A percentile compares a stretch with the other conserved stretches of the same genome.
These are phyloP conservation scores for Valencia hispanica DNA, from an alignment of 2,797 vertebrate species.

Conservation along the genomic window DNA sequence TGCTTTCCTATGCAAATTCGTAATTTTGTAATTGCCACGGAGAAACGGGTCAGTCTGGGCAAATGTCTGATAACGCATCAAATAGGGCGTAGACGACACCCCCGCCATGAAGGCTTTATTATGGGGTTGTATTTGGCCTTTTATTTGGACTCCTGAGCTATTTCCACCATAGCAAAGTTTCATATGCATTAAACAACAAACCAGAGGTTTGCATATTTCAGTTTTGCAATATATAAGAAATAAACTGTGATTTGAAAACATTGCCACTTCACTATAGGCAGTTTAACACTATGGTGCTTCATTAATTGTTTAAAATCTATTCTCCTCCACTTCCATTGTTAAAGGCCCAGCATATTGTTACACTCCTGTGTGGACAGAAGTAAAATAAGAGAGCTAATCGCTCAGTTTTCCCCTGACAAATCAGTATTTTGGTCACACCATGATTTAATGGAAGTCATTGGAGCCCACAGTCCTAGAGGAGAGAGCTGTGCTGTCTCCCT, in stretches of 20 bases:
- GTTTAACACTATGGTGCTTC: not conserved
- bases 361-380: conserved; percentile 11
- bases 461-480: conserved; percentile 40
- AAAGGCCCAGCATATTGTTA: not conserved
- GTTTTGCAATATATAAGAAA: not conserved
- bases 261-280: not conserved
- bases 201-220: not conserved
- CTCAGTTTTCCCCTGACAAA: conserved; percentile 21
- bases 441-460: conserved; percentile 35
- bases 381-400: conserved; percentile 19
- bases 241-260: not conserved
- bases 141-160: too few species aligned
- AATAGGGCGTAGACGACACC: too few species aligned
- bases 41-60: too few species aligned
- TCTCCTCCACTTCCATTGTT: not conserved
- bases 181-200: too few species aligned
- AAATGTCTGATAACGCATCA: too few species aligned
- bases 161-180: too few species aligned
- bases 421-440: conserved; percentile 38
- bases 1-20: too few species aligned
- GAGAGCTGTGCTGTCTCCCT: conserved; percentile 34
- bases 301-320: conserved; percentile 11
- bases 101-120: too few species aligned
- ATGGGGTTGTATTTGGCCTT: too few species aligned
- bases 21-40: too few species aligned